A percentile compares a stretch with the other conserved stretches of the same genome.
These are phyloP conservation scores for Coreius guichenoti DNA, from an alignment of 2,797 vertebrate genomes.

Conservation along the genomic window DNA sequence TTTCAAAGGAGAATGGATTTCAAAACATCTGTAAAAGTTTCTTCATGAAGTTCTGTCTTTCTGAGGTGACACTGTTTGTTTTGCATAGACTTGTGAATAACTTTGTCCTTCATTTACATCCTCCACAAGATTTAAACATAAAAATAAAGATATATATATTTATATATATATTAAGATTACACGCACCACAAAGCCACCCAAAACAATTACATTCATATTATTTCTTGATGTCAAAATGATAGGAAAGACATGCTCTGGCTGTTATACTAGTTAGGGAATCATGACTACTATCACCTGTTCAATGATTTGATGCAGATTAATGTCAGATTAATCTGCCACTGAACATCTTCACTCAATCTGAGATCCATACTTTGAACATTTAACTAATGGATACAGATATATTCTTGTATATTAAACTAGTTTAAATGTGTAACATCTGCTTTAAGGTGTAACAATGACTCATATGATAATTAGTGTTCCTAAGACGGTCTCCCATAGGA, in stretches of 20 bases:
- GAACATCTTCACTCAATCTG: neutral
- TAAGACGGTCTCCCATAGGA: too few species aligned
- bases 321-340: neutral
- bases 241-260: neutral
- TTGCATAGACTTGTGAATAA: neutral
- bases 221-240: neutral
- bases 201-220: neutral
- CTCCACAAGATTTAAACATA: neutral
- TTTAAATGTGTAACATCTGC: neutral
- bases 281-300: neutral
- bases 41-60: neutral
- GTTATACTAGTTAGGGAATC: neutral
- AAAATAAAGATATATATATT: neutral
- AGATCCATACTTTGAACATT: neutral
- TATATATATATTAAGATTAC: neutral
- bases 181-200: neutral
- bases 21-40: neutral
- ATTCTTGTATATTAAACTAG: neutral
- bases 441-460: neutral
- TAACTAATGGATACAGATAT: neutral
- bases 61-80: neutral
- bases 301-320: neutral
- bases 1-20: neutral
- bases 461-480: neutral
- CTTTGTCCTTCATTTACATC: conserved; percentile 7